Evolutionary conservation across 2,797 vertebrate species (phyloP), one percentile per base, ranked within the genome.

Genomic region (Adelosebastes latens): DNA sequence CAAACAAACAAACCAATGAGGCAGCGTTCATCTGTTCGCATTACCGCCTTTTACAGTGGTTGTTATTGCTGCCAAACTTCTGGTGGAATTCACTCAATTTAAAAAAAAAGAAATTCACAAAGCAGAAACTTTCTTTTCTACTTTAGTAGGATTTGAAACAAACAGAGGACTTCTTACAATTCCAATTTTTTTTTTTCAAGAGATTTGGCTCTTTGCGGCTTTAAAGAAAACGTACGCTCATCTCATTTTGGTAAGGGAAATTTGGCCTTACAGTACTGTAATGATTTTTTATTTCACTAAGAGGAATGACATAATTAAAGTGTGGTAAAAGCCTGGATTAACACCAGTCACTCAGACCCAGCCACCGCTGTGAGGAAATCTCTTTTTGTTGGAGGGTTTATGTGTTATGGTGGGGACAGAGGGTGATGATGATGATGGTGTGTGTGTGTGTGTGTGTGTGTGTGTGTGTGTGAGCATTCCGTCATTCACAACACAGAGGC

Each of bases 401-500:
- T 84, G 84, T 86, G 74, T 85, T 85, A 87, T 82, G 74, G 78
- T 74, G 64, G 75, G 86, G 87, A 88, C 80, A 68, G 86, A 86
- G 82, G 86, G 85, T 52, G 88, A 79, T 81, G 90, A 87, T 78
- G 80, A 49, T 78, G 77, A 42, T 42, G 6, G 6, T 71, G 32
- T 46, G 42, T 49, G 52, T 59, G 8, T 59, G 27, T 59, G 56
- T 18, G 55, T 56, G 73, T 72, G 76, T 71, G 75, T 74, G 68
- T 34, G 75, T 27, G 87, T 36, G 79, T 66, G 73, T 60, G 78
- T 1, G 56, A 2, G 72, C 89, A 90, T 92, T 92, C 91, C 89
- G 87, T 94, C 92, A 94, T 94, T 93, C 92, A 93, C 90, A 90
- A 90, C 89, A 92, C 87, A 89, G 89, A 89, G 77, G 92, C 92